Base-by-base conservation (phyloP, 2,113 vertebrate species). In the Scolopax mira region DNA sequence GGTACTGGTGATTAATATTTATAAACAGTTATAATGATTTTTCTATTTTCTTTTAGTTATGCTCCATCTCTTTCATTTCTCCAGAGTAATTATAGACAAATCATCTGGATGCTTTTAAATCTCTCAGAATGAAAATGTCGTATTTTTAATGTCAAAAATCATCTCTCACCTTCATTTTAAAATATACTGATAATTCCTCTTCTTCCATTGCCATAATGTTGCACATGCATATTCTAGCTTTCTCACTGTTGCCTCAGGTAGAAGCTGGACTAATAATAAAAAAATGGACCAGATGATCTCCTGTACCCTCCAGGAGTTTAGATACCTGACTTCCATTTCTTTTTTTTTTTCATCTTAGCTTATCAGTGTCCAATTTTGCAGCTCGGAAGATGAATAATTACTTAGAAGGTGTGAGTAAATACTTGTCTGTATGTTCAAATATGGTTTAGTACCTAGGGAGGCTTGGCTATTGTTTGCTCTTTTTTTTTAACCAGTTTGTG, bases 401-500 rank as follows among this genome's bases (percentile, higher is more conserved):
- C 62, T 74, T 58, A 37, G n/a, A 41, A 72, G 22, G 11, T 41
- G 33, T 51, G 54, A 60, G 33, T 28, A 66, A 49, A 66, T 61
- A 46, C 8, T 52, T 41, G 31, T 79, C 25, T 52, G 22, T n/a
- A 16, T 57, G 41, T 75, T 39, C 48, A 81, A 69, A 48, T 27
- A 71, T 3, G 3, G 24, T 5, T 73, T 73, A 80, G 46, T 66
- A 37, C 33, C 25, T 31, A 52, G 48, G 42, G 42, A 77, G 3
- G 11, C 11, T 70, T 48, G 25, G 28, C 7, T 73, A 23, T 23
- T 33, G 37, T 51, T 54, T 72, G 37, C 5, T 49, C 8, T 39
- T 42, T 81, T 67, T 48, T 77, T 74, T 84, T 64, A 42, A 79
- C 31, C n/a, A 98, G 98, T 96, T 99, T 30, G 96, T 98, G 98